A percentile compares a stretch with the other conserved stretches of the same genome.
Evolutionary conservation across 2,797 vertebrate genomes (phyloP).

Genomic region (Malurus leucopterus): DNA sequence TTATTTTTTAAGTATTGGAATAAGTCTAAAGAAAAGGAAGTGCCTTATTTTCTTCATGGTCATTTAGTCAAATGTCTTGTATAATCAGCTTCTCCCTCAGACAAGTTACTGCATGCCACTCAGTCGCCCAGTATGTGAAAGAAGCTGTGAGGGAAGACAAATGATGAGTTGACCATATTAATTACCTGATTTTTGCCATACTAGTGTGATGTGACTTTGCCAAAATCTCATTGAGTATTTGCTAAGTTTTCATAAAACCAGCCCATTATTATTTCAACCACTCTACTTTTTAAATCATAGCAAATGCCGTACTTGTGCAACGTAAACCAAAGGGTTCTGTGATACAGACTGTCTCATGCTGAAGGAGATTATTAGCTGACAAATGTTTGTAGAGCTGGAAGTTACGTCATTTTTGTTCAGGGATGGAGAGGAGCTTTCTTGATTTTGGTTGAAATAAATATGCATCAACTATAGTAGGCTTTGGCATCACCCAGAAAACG

Average conservation of each 20-base stretch:
- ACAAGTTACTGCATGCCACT: constrained; percentile 73
- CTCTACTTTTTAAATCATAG: constrained; percentile 50
- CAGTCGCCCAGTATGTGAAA: constrained; percentile 73
- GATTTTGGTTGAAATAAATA: constrained; percentile 17
- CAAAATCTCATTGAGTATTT: constrained; percentile 67
- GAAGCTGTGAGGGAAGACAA: constrained; percentile 69
- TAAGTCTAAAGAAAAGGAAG: constrained; percentile 88
- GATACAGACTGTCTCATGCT: constrained; percentile 45
- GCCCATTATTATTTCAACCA: constrained; percentile 57
- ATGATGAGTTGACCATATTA: constrained; percentile 72
- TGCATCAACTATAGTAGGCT: not conserved
- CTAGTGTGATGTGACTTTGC: constrained; percentile 68
- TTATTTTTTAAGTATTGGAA: constrained; percentile 83
- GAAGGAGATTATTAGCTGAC: constrained; percentile 44
- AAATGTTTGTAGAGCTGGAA: constrained; percentile 49
- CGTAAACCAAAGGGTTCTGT: constrained; percentile 68
- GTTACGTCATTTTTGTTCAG: constrained; percentile 31
- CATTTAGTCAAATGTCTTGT: constrained; percentile 82
- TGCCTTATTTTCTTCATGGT: constrained; percentile 90
- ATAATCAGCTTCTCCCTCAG: constrained; percentile 78
- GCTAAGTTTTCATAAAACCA: constrained; percentile 64
- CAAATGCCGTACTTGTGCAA: constrained; percentile 43
- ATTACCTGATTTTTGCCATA: constrained; percentile 74
- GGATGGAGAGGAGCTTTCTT: constrained; percentile 26
- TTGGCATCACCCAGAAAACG: not conserved